Base-by-base conservation (phyloP, 1,140 invertebrate species). In the Trichomalopsis sarcophagae region DNA sequence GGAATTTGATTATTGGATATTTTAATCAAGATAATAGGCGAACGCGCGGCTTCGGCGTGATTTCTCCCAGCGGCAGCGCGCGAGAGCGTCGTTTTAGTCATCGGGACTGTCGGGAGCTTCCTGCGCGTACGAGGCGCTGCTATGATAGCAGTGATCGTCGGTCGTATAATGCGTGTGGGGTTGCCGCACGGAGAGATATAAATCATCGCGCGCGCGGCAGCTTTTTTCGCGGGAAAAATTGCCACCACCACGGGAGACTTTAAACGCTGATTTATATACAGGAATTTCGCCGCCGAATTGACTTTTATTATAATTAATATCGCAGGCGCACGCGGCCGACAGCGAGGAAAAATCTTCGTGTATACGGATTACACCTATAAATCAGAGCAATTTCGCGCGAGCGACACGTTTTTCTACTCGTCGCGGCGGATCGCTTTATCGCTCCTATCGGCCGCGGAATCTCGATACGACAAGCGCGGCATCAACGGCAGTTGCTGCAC, bases 1-100 rank as follows among this genome's bases (percentile, higher is more conserved):
- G 84, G 87, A 90, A 91, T 91, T 90, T 88, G 90, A 90, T 91
- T 90, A 91, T 89, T 89, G 86, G 86, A 90, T 89, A 90, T 90
- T 91, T 91, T 90, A 90, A 91, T 90, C 89, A 87, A 88, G 84
- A 89, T 90, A 90, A 90, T 90, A 90, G 87, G n/a, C 7, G 3
- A 71, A 17, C 30, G 69, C 27, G 6, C 69, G 69, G 69, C 11
- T 33, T 33, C 23, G 30, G 2, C 69, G 69, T 13, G 69, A 14
- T 71, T 71, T n/a, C 4, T n/a, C 55, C 55, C 21, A 44, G 6
- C 10, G 7, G 55, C 55, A 62, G 21, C 55, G 55, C 17, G 55
- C 14, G 55, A 1, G 27, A 27, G 27, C 55, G 21, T 21, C 21
- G 17, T 62, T 21, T 21, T 62, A 17, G 27, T 27, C 27, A 14